Evolutionary conservation across 2,888 invertebrate genomes (phyloP).

Genomic region (Blomia tropicalis): DNA sequence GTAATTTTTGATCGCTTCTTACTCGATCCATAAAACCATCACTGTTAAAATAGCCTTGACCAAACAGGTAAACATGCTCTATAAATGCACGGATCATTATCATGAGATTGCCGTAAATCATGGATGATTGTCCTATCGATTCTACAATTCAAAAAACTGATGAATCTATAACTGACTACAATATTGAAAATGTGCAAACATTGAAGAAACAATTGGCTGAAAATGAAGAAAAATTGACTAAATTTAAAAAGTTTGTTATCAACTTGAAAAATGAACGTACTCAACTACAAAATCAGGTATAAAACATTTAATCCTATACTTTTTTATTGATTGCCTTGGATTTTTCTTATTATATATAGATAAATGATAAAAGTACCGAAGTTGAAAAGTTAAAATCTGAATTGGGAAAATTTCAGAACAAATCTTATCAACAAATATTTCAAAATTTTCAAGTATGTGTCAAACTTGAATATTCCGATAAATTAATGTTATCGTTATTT

Average conservation of each 20-base stretch:
- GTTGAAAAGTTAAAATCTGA: constrained; percentile 8
- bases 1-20: too few relatives aligned
- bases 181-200: too few relatives aligned
- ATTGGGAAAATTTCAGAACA: not conserved
- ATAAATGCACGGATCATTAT: too few relatives aligned
- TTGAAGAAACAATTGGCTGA: not conserved
- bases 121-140: too few relatives aligned
- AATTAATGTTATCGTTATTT: not conserved
- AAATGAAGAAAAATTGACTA: constrained; percentile 28
- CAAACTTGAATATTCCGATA: not conserved
- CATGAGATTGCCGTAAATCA: too few relatives aligned
- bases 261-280: constrained; percentile 30
- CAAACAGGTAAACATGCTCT: too few relatives aligned
- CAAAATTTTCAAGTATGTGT: constrained; percentile 10
- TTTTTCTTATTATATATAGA: not conserved
- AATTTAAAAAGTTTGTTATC: constrained; percentile 29
- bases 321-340: not conserved
- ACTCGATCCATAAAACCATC: too few relatives aligned
- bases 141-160: too few relatives aligned
- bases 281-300: constrained; percentile 27
- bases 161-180: too few relatives aligned
- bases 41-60: too few relatives aligned
- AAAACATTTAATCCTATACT: not conserved
- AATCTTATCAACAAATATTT: constrained; percentile 13
- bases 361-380: not conserved